These are phyloP conservation scores for Hipposideros armiger DNA, from an alignment of 2,113 vertebrate species.

Conservation along the genomic window DNA sequence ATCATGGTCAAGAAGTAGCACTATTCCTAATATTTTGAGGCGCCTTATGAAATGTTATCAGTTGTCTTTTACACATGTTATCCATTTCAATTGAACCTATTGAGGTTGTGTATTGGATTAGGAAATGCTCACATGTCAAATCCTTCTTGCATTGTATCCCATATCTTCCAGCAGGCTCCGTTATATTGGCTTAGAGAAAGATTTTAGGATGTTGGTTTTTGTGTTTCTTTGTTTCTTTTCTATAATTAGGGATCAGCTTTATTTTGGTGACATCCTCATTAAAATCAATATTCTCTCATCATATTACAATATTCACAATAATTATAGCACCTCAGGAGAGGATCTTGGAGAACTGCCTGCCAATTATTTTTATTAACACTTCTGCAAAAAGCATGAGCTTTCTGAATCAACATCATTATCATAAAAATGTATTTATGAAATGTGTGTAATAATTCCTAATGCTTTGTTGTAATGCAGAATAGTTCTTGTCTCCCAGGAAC, in stretches of 20 bases:
- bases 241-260: background rate
- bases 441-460: background rate
- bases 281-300: constrained; percentile 18
- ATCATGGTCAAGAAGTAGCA: background rate
- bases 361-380: background rate
- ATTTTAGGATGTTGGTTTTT: background rate
- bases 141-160: background rate
- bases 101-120: background rate
- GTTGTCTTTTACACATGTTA: background rate
- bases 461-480: background rate
- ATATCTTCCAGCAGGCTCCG: background rate
- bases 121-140: too few relatives aligned
- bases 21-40: background rate
- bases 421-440: background rate
- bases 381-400: background rate
- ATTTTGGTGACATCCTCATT: constrained; percentile 1
- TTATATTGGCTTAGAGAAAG: background rate
- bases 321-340: background rate
- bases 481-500: background rate
- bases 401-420: background rate
- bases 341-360: background rate
- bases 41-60: background rate
- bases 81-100: background rate
- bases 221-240: background rate
- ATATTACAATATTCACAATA: background rate